Conservation (phyloP, 2,797 vertebrate species). For the Buceros bicornis region DNA sequence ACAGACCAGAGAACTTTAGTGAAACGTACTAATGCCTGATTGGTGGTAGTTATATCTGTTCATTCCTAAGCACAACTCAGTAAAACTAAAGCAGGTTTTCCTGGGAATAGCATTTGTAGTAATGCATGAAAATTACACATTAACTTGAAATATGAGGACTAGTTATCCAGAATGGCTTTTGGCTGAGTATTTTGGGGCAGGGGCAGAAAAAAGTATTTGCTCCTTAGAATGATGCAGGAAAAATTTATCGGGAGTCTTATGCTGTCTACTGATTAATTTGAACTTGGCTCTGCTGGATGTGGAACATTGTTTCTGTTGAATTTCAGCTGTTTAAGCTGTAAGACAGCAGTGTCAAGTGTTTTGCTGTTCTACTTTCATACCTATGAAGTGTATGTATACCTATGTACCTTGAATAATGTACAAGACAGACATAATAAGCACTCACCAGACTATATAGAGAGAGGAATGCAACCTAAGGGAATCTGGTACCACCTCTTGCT, state of each 20-base stretch:
- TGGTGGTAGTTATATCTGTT: background rate
- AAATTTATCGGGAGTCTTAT: background rate
- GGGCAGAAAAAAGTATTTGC: background rate
- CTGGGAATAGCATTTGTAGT: background rate
- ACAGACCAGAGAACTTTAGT: background rate
- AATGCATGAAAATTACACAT: background rate
- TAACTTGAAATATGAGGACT: background rate
- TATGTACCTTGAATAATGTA: background rate
- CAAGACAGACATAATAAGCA: background rate
- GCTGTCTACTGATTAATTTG: background rate
- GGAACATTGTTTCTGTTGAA: background rate
- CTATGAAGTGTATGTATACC: background rate
- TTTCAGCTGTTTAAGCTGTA: background rate
- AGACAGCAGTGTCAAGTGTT: background rate
- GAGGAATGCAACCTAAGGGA: background rate
- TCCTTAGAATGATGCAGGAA: background rate
- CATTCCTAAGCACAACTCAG: background rate
- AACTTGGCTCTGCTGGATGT: background rate
- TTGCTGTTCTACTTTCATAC: background rate
- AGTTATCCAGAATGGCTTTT: background rate
- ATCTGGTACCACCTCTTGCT: background rate
- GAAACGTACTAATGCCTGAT: background rate
- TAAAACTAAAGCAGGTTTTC: background rate
- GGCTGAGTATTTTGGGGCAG: background rate
- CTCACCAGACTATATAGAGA: background rate